Evolutionary conservation across 2,888 invertebrate species (phyloP).

Genomic region (Nineta flava): DNA sequence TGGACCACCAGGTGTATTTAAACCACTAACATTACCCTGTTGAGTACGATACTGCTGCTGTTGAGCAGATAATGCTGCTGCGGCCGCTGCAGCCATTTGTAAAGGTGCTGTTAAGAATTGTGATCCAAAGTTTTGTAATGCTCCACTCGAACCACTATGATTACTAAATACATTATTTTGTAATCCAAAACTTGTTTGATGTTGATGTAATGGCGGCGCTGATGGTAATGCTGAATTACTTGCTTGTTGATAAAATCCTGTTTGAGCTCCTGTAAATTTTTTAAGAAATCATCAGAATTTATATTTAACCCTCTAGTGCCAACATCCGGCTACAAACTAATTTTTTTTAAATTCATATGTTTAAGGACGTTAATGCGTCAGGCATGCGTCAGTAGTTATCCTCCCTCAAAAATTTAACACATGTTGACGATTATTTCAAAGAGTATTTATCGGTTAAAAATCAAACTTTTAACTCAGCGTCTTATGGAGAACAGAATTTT

Average conservation of each 20-base stretch:
- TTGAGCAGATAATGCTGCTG: slow-evolving; percentile 42
- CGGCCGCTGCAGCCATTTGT: slow-evolving; percentile 38
- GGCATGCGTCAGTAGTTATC: no score
- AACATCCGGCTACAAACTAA: no score
- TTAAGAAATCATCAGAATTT: no score
- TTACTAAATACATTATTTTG: slow-evolving; percentile 32
- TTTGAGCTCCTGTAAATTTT: slow-evolving; percentile 27
- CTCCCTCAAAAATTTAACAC: no score
- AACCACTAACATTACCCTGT: slow-evolving; percentile 24
- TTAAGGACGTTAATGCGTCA: no score
- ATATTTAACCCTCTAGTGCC: no score
- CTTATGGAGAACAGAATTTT: no score
- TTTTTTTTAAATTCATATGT: no score
- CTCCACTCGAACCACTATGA: slow-evolving; percentile 28
- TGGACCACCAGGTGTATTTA: slow-evolving; percentile 23
- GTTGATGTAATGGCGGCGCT: slow-evolving; percentile 26
- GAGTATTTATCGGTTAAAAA: no score
- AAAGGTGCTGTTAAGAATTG: slow-evolving; percentile 45
- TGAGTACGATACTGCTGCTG: slow-evolving; percentile 46
- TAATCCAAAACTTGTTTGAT: slow-evolving; percentile 25
- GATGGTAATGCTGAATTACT: slow-evolving; percentile 28
- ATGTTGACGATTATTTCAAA: no score
- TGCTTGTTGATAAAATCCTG: slow-evolving; percentile 33
- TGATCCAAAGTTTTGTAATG: slow-evolving; percentile 33
- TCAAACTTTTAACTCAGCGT: no score